Percentiles rank a stretch among this genome's conserved stretches.
Evolutionary conservation across 1,140 invertebrate genomes (phyloP).

Genomic region (Neodiprion fabricii): DNA sequence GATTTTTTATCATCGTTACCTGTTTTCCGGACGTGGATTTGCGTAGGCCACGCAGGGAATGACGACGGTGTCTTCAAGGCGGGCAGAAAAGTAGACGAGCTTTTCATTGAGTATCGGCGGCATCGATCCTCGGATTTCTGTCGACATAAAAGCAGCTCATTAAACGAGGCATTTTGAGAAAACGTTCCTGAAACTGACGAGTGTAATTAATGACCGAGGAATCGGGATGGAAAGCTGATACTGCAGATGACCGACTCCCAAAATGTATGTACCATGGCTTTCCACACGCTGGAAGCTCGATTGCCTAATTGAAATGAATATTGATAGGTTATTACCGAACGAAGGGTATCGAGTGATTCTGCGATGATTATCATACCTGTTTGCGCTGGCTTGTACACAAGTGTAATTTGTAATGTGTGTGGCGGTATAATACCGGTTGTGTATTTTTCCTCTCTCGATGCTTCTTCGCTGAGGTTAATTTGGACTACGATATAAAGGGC

Average conservation of each 20-base stretch:
- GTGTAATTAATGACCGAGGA: no score
- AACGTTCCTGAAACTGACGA: no score
- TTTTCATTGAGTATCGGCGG: conserved; percentile 65
- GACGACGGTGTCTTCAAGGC: conserved; percentile 66
- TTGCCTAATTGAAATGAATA: neutral
- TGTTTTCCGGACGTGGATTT: conserved; percentile 66
- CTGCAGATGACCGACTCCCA: no score
- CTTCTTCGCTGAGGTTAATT: no score
- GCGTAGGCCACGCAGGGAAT: conserved; percentile 72
- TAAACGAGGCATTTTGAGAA: no score
- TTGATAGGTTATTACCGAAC: neutral
- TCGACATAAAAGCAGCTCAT: conserved; percentile 22
- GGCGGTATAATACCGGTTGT: neutral
- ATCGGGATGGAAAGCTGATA: no score
- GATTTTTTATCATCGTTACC: conserved; percentile 51
- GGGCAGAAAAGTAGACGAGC: conserved; percentile 55
- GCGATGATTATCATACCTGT: no score
- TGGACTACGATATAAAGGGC: no score
- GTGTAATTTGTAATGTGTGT: no score
- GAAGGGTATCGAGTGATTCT: neutral
- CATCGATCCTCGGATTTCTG: conserved; percentile 62
- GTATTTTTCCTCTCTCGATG: neutral
- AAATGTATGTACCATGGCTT: no score
- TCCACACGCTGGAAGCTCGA: neutral
- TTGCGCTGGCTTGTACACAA: neutral